Percentiles rank a stretch among this genome's conserved stretches.
Conservation (phyloP, 35 echinoderm and acorn worm genomes). For the Eucidaris tribuloides region DNA sequence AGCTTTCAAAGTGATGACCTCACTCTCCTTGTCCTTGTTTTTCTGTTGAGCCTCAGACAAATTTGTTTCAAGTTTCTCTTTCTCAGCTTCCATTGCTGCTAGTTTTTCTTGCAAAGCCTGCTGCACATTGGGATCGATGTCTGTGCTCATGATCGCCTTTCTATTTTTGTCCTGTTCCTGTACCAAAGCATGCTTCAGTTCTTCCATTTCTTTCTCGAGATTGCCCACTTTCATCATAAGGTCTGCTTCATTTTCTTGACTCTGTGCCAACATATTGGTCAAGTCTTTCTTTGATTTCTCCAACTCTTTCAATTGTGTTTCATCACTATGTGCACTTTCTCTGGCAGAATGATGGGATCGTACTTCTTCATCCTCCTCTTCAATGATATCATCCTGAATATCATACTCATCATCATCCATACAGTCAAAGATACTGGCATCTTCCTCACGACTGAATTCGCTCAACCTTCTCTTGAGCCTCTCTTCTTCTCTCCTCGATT, state of each 20-base stretch:
- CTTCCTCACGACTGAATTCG: not conserved
- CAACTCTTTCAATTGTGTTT: not conserved
- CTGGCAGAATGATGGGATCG: not conserved
- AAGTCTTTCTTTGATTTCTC: not conserved
- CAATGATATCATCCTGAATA: conserved; percentile 2
- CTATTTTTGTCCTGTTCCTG: not conserved
- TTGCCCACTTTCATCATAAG: conserved; percentile 12
- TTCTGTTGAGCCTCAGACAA: not conserved
- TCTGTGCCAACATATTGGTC: not conserved
- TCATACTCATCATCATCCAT: conserved; percentile 28
- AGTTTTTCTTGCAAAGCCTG: not conserved
- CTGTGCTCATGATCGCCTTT: too few relatives aligned
- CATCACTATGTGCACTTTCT: not conserved
- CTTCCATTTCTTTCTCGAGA: conserved; percentile 3
- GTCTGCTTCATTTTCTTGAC: conserved; percentile 12
- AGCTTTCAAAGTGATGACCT: not conserved
- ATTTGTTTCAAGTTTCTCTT: not conserved
- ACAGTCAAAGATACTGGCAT: conserved; percentile 23
- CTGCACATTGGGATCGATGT: not conserved
- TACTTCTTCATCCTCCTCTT: conserved; percentile 1
- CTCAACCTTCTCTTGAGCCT: not conserved
- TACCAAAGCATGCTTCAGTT: not conserved
- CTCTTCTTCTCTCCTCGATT: not conserved
- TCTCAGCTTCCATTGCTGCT: not conserved
- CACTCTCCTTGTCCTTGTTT: not conserved